phyloP scores from a whole-genome alignment of 2,797 vertebrate species.

The Ictinia mississippiensis region DNA sequence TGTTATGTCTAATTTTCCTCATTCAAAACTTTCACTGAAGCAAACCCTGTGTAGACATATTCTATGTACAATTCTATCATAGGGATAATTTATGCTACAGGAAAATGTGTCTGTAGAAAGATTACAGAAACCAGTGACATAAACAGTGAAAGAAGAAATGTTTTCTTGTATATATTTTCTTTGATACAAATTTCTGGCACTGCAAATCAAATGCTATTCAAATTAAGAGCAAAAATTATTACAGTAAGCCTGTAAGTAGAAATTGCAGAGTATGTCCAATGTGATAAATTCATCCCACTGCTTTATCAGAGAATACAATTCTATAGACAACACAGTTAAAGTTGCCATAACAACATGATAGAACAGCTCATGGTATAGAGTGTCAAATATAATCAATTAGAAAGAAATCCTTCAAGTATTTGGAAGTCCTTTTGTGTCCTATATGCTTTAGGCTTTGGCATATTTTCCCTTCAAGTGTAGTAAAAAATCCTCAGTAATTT shows the following conservation, averaged over 20 bases:
- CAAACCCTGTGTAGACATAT: not conserved
- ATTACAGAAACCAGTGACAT: not conserved
- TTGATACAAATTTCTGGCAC: not conserved
- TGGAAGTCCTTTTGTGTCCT: not conserved
- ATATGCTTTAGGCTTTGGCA: not conserved
- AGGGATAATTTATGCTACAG: not conserved
- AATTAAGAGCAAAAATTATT: not conserved
- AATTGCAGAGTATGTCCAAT: not conserved
- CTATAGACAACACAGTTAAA: not conserved
- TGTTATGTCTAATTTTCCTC: not conserved
- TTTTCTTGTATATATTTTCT: not conserved
- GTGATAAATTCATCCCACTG: not conserved
- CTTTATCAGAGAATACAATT: not conserved
- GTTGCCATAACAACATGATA: not conserved
- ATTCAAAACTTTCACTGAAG: not conserved
- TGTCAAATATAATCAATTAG: not conserved
- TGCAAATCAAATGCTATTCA: not conserved
- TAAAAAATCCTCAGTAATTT: not conserved
- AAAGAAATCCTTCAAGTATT: not conserved
- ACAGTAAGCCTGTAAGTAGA: not conserved
- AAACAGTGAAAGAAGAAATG: not conserved
- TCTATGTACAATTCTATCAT: not conserved
- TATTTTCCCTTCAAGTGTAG: not conserved
- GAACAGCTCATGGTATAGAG: not conserved
- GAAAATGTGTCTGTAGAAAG: not conserved